phyloP scores from a whole-genome alignment of 1,140 invertebrate genomes.

The Lysiphlebus fabarum region DNA sequence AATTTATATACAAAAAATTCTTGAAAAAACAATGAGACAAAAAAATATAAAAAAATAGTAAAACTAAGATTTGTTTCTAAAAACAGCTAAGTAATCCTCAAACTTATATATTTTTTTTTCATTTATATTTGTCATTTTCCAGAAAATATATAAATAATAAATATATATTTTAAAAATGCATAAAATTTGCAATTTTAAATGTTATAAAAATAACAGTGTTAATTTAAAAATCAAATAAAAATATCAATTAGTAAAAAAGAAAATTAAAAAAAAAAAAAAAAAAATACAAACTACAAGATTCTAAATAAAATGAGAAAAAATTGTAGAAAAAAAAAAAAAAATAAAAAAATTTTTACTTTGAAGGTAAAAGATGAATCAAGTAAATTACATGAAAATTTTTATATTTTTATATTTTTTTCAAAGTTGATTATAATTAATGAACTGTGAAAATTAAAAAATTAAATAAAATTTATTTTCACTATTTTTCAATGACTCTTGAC shows the following conservation, averaged over 20 bases:
- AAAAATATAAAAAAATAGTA: neutral
- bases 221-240: neutral
- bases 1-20: no score
- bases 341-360: constrained; percentile 14
- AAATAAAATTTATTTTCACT: no score
- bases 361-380: constrained; percentile 11
- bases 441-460: no score
- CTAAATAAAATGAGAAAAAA: constrained; percentile 7
- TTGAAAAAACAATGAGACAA: no score
- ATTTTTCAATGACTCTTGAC: no score
- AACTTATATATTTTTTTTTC: neutral
- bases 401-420: no score
- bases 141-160: neutral
- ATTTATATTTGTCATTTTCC: neutral
- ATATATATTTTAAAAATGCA: constrained; percentile 10
- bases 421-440: no score
- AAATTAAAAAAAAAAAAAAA: constrained; percentile 5
- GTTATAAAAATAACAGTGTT: neutral
- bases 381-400: neutral
- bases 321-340: constrained; percentile 5
- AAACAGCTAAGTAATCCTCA: constrained; percentile 4
- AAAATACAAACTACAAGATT: constrained; percentile 3
- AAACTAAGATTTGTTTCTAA: constrained; percentile 6
- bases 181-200: neutral
- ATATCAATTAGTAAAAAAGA: neutral